Percentiles rank a stretch among this genome's conserved stretches.
Evolutionary conservation across 2,797 vertebrate genomes (phyloP).

Genomic region (Channallabes apus): DNA sequence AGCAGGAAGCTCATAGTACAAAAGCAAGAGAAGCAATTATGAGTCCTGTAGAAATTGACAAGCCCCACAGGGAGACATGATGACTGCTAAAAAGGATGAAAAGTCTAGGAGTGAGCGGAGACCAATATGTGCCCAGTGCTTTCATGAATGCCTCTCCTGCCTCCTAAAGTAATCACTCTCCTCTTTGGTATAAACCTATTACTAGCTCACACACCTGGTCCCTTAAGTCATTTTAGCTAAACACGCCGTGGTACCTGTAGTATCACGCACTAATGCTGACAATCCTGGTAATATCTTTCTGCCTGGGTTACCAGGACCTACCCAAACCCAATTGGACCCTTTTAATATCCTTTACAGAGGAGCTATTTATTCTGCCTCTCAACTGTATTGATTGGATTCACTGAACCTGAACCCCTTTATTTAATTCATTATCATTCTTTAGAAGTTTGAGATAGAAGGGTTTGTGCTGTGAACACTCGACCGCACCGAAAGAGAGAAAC

Average conservation of each 20-base stretch:
- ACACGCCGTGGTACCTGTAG: slow-evolving; percentile 10
- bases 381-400: slow-evolving; percentile 31
- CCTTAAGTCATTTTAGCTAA: slow-evolving; percentile 50
- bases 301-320: slow-evolving; percentile 24
- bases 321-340: slow-evolving; percentile 19
- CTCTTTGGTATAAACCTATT: slow-evolving; percentile 54
- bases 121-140: slow-evolving; percentile 38
- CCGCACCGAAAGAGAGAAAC: neutral
- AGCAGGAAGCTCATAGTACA: slow-evolving; percentile 62
- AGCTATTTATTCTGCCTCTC: slow-evolving; percentile 30
- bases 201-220: slow-evolving; percentile 42
- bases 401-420: slow-evolving; percentile 14
- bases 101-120: slow-evolving; percentile 49
- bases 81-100: slow-evolving; percentile 58
- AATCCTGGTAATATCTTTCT: slow-evolving; percentile 33
- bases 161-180: slow-evolving; percentile 37
- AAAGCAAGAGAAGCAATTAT: slow-evolving; percentile 73
- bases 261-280: slow-evolving; percentile 35
- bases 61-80: slow-evolving; percentile 62
- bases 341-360: slow-evolving; percentile 41
- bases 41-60: slow-evolving; percentile 68
- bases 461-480: neutral
- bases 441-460: neutral
- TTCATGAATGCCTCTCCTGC: slow-evolving; percentile 24
- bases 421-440: slow-evolving; percentile 26